Base-by-base conservation (phyloP, 2,797 vertebrate genomes). In the Gadopsis marmoratus region DNA sequence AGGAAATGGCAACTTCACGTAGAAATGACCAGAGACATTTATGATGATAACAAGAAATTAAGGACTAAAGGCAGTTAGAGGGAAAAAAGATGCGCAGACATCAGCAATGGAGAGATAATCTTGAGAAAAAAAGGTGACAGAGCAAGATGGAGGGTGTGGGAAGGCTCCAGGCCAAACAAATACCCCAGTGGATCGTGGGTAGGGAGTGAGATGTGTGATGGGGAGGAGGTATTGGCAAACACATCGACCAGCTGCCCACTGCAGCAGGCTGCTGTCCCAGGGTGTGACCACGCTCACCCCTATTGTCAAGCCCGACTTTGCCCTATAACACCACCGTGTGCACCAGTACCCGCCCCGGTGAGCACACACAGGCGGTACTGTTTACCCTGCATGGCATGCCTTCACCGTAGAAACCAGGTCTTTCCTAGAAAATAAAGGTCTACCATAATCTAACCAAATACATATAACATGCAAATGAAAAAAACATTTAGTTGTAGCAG, bases 211-310 rank as follows among this genome's bases (percentile, higher is more conserved):
- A 76, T 70, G 80, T 72, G 69, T 9, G 51, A 43, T 41, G 35
- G 54, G 56, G 79, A 80, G 85, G 80, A 88, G 74, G 61, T 64
- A 47, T 35, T 39, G 58, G 72, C 71, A 92, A 91, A 92, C 85
- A 88, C 59, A 39, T 0, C 0, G 12, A 43, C 41, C 59, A 61
- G 5, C 53, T 39, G n/a, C 71, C 83, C 76, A 74, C 70, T 78
- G 82, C 90, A 93, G 90, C 81, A 92, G 89, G 83, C 83, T 29
- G 78, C 55, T 47, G 76, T 93, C 90, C 84, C 93, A 93, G 86
- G 90, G 88, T 86, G 85, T 88, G 88, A 90, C 84, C 90, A 63
- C 41, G 0, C 43, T 78, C 70, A 80, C 78, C 82, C 60, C 31
- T 11, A 83, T 84, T 88, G 81, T 88, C 60, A 61, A 54, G 2